Base-by-base conservation (phyloP, 1,140 invertebrate genomes). In the Lasioglossum baleicum region DNA sequence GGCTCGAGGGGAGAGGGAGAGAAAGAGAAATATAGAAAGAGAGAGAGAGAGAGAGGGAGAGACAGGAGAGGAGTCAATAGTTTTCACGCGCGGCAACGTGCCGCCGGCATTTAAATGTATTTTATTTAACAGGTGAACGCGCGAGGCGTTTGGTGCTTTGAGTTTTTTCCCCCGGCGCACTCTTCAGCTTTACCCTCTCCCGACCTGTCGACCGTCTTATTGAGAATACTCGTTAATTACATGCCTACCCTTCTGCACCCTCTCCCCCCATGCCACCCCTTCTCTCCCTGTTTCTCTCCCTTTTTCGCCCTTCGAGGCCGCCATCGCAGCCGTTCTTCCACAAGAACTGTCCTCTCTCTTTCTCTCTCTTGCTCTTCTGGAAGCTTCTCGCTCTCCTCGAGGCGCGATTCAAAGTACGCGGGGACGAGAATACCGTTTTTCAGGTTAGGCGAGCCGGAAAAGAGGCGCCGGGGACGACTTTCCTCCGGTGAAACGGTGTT, bases 181-280 rank as follows among this genome's bases (percentile, higher is more conserved):
- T 60, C 81, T 75, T 76, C 75, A 42, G 64, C 44, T 48, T 22
- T 67, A 26, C 58, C 44, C 64, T 56, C 35, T 69, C 42, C 31
- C 73, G 40, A 13, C 58, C 56, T 58, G 65, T 75, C 77, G 69
- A 69, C 72, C 75, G 64, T 88, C 87, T 88, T 87, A 88, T 87
- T 88, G 81, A 87, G 83, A 88, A 87, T 87, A 88, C 87, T 86
- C 86, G 86, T 88, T 87, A 88, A 88, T 88, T 88, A 88, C 86
- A 87, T 80, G 87, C 85, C 84, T 65, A 80, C 65, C 77, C 80
- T 60, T 65, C 56, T 26, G 40, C 60, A 26, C 63, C 51, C 40
- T 31, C 79, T 51, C 44, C 53, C 42, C 31, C 74, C 67, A 68
- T 76, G 67, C 60, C 53, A 74, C 53, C 71, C 53, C 40, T n/a